Base-by-base conservation (phyloP, 2,113 vertebrate genomes). In the Forbesichthys papilliferus region DNA sequence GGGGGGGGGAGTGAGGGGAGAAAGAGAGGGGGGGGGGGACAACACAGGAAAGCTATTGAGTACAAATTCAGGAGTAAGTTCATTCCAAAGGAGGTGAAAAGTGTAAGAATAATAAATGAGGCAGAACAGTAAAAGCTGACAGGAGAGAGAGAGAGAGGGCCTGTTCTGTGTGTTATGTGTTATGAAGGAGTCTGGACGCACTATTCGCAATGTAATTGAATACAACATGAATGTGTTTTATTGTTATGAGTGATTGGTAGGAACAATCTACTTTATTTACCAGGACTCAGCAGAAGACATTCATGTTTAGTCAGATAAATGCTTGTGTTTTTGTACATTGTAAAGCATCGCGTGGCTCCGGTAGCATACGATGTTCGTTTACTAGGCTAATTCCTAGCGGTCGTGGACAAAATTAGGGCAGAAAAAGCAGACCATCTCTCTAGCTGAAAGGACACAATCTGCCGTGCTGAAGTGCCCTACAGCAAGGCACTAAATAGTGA, bases 341-440 rank as follows among this genome's bases (percentile, higher is more conserved):
- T n/a, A 54, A n/a, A 54, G 7, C n/a, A n/a, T n/a, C 12, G 27
- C 55, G 27, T 42, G 34, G 10, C 20, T 66, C 7, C 71, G 60
- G 60, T 73, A 61, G 56, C 48, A 42, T 3, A 36, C 75, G 16
- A 54, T 12, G 11, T 13, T 64, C 9, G 54, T 48, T 69, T 57
- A 36, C 62, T 10, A 60, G 67, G 27, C 56, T 49, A 78, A 71
- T 80, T 54, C 14, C 64, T 14, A 20, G 57, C 16, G 11, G 8
- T 47, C 65, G 7, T 13, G 3, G 13, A 3, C 52, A 27, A 42
- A 14, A 54, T 6, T 42, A 42, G 36, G 36, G 36, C 36, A 42
- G 36, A 42, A 42, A 2, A 42, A 42, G 36, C 36, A 42, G 36
- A 5, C 36, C 36, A 8, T 8, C 36, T 42, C 36, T 42, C 7